Base-by-base conservation (phyloP, 1,140 invertebrate genomes). In the Lepidurus couesii region DNA sequence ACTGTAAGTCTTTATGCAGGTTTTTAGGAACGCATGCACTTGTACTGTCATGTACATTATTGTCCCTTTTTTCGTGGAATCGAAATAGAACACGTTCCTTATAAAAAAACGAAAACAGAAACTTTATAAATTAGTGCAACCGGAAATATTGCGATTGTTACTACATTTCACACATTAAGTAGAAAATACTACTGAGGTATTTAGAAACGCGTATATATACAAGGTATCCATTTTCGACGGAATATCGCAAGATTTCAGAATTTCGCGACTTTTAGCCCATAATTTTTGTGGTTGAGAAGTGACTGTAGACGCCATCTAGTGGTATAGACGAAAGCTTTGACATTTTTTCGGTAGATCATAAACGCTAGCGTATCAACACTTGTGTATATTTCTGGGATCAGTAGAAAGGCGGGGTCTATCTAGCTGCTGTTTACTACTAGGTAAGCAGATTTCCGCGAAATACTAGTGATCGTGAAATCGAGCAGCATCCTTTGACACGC, bases 1-100 rank as follows among this genome's bases (percentile, higher is more conserved):
- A 65, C 53, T 65, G 53, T 65, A 65, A 65, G 53, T 65, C 53
- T 65, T 65, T 65, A 65, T 65, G 53, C 53, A 65, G 53, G 53
- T 65, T 65, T 65, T 65, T 65, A 65, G 53, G 21, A 65, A 65
- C 53, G 53, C 53, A 65, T 65, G 53, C 53, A 65, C 53, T 65
- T 65, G 53, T 65, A 65, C 21, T 65, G 53, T 65, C 53, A 65
- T 65, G 53, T 65, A 65, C 53, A 65, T 65, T 65, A 13, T 65
- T 65, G 53, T 65, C 53, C 21, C 53, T 65, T 65, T 53, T 65
- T 65, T 65, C 53, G 53, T 65, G 53, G 53, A 65, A 65, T 65
- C 53, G 53, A 65, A 65, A 65, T 65, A 65, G 53, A 65, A 65
- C 53, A 65, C 53, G 53, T n/a, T 65, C 53, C 53, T 65, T 65